Conservation (phyloP, 2,797 vertebrate species). For the Ptychadena robeensis region DNA sequence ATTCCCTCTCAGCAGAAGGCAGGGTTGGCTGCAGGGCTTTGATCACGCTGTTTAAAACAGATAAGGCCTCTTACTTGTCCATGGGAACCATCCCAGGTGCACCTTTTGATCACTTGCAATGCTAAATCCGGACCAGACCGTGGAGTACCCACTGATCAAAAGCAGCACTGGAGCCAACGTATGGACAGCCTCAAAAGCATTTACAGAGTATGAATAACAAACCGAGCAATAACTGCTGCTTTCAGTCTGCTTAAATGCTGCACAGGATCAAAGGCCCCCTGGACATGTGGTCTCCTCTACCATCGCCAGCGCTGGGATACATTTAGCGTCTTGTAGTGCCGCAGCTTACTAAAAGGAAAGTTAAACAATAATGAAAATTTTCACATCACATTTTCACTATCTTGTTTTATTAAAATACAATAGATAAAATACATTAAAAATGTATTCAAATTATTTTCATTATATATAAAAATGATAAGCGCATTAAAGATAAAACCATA, state of each 20-base stretch:
- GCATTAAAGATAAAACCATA: no score
- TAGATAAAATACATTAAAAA: no score
- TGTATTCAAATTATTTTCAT: no score
- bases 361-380: not conserved
- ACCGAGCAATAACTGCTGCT: constrained; percentile 72
- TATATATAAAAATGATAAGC: no score
- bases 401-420: no score
- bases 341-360: constrained; percentile 4
- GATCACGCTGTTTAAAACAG: constrained; percentile 57
- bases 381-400: no score
- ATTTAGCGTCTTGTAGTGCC: constrained; percentile 40
- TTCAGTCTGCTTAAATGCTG: constrained; percentile 43
- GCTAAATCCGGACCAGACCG: constrained; percentile 82
- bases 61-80: constrained; percentile 55
- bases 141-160: constrained; percentile 82
- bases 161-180: constrained; percentile 67
- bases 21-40: constrained; percentile 48
- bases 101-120: constrained; percentile 75
- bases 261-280: constrained; percentile 67
- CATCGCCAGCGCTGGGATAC: constrained; percentile 39
- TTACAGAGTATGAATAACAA: constrained; percentile 68
- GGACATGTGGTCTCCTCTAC: constrained; percentile 74
- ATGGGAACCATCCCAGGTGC: constrained; percentile 60
- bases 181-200: constrained; percentile 64
- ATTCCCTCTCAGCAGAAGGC: constrained; percentile 43